A percentile compares a stretch with the other conserved stretches of the same genome.
Evolutionary conservation across 2,113 vertebrate genomes (phyloP).

Genomic region (Periophthalmodon schlosseri): DNA sequence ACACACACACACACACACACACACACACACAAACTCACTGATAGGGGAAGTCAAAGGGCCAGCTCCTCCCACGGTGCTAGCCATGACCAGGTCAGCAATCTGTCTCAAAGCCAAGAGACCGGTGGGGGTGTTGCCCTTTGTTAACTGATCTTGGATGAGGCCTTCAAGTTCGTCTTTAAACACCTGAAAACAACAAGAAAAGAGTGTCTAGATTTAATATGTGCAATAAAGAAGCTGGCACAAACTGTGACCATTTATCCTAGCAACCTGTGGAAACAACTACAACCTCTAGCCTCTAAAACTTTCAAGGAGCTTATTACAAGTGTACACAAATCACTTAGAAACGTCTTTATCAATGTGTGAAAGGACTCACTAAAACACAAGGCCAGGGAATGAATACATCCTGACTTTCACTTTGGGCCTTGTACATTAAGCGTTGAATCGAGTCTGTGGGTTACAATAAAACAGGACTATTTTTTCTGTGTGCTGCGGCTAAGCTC

Average conservation of each 20-base stretch:
- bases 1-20: constrained; percentile 47
- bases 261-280: constrained; percentile 20
- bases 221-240: background rate
- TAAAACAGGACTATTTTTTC: constrained; percentile 38
- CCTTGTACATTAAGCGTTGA: constrained; percentile 35
- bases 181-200: constrained; percentile 77
- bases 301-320: constrained; percentile 43
- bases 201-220: background rate
- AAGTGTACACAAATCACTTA: constrained; percentile 60
- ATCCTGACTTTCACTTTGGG: constrained; percentile 54
- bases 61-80: constrained; percentile 84
- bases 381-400: constrained; percentile 21
- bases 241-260: background rate
- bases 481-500: constrained; percentile 45
- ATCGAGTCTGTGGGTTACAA: constrained; percentile 23
- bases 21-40: constrained; percentile 54
- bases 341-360: constrained; percentile 47
- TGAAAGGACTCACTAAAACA: constrained; percentile 38
- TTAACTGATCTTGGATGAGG: constrained; percentile 94
- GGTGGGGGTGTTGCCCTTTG: constrained; percentile 90
- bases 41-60: constrained; percentile 85
- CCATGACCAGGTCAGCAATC: constrained; percentile 92
- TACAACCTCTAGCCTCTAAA: constrained; percentile 28
- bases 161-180: constrained; percentile 96
- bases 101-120: constrained; percentile 90